phyloP scores from a whole-genome alignment of 2,888 invertebrate species.

The Bruchidius siliquastri region DNA sequence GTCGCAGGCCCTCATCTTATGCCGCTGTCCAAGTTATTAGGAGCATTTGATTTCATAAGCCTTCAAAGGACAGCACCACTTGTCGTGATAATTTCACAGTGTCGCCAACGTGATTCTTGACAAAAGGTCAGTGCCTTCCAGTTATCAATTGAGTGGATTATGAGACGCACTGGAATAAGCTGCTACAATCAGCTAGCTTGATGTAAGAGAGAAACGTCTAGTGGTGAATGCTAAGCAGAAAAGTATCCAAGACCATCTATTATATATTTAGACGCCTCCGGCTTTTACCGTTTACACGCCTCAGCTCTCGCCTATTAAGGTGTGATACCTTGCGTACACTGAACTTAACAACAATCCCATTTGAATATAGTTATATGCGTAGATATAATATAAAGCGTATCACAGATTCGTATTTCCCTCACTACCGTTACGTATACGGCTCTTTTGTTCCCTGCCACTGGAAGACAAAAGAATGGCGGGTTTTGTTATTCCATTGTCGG shows the following conservation, averaged over 20 bases:
- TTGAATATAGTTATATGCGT: neutral
- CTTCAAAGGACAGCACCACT: too few species aligned
- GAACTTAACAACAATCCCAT: neutral
- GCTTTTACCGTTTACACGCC: neutral
- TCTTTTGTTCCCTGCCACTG: neutral
- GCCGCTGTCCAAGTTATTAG: too few species aligned
- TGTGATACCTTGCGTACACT: neutral
- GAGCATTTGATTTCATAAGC: too few species aligned
- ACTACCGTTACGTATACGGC: neutral
- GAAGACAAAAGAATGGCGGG: neutral
- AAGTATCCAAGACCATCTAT: neutral
- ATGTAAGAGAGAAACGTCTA: neutral
- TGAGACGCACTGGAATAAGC: too few species aligned
- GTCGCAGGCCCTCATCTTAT: too few species aligned
- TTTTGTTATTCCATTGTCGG: neutral
- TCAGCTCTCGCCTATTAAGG: neutral
- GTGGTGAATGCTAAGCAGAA: neutral
- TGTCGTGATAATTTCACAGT: too few species aligned
- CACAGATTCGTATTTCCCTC: neutral
- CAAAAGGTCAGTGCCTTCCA: too few species aligned
- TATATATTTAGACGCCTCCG: neutral
- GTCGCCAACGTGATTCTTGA: too few species aligned
- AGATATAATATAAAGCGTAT: neutral
- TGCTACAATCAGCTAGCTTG: neutral
- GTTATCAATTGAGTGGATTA: too few species aligned